Evolutionary conservation across 2,797 vertebrate genomes (phyloP).

Genomic region (Sebastolobus altivelis): DNA sequence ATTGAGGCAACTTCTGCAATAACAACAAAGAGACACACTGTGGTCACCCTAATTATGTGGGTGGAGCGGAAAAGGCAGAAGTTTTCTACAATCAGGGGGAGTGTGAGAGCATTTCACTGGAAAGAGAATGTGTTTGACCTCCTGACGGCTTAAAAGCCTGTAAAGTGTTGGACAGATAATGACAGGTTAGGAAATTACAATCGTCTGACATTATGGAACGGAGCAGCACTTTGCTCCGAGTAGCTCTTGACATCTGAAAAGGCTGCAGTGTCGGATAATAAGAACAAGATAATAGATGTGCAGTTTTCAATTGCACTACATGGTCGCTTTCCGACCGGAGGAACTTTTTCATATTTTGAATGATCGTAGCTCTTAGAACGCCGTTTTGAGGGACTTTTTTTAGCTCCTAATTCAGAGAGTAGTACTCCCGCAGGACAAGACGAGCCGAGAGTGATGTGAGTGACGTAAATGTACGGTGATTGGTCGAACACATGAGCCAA

Average conservation of each 20-base stretch:
- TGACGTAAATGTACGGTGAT: too few relatives aligned
- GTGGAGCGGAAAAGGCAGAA: not conserved
- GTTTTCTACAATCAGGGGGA: constrained; percentile 16
- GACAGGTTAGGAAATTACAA: constrained; percentile 62
- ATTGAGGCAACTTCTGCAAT: constrained; percentile 15
- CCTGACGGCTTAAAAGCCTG: constrained; percentile 55
- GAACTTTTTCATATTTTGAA: not conserved
- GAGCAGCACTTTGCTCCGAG: constrained; percentile 59
- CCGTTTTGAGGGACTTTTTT: too few relatives aligned
- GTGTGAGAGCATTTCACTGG: constrained; percentile 35
- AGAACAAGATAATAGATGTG: constrained; percentile 23
- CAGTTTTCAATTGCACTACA: constrained; percentile 17
- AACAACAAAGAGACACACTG: constrained; percentile 32
- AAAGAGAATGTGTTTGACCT: constrained; percentile 46
- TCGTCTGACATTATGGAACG: constrained; percentile 48
- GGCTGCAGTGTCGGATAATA: constrained; percentile 23
- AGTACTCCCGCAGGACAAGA: too few relatives aligned
- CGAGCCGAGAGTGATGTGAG: too few relatives aligned
- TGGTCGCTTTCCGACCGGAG: not conserved
- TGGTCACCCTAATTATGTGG: constrained; percentile 30
- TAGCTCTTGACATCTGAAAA: constrained; percentile 45
- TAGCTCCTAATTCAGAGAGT: too few relatives aligned
- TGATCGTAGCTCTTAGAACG: rapidly evolving
- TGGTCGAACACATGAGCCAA: not conserved
- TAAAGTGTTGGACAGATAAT: constrained; percentile 57